Base-by-base conservation (phyloP, 2,888 invertebrate species). In the Spodoptera exigua region DNA sequence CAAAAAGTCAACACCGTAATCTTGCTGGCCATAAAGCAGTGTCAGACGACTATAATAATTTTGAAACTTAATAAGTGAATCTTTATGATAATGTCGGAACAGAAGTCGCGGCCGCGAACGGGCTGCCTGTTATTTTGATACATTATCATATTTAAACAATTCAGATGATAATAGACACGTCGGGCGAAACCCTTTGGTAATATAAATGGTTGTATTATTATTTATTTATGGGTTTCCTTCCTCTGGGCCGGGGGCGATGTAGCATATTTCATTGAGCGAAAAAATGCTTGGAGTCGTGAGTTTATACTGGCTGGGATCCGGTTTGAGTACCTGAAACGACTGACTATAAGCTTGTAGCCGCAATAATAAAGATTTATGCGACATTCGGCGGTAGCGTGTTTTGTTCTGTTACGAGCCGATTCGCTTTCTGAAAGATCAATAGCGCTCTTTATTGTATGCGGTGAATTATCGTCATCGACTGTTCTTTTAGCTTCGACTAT, bases 81-180 rank as follows among this genome's bases (percentile, higher is more conserved):
- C 92, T 93, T 93, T 92, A 93, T 91, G 92, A 85, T 92, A 92
- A 92, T 92, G 87, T 88, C 80, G 84, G 86, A 91, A 93, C 93
- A 93, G 93, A 93, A 93, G 93, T 93, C 91, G 91, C 85, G 90
- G 87, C 84, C 87, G 88, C 88, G 89, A 88, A 88, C 86, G 84
- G 87, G 86, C 86, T 86, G 92, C 89, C 92, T 91, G 90, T 89
- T 92, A 93, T 93, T 94, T 93, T 93, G 93, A 93, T 93, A 87
- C 92, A 94, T 94, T 94, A 93, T 93, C 94, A 94, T 94, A 94
- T 93, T 93, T 91, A 93, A 94, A 93, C 94, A 92, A 94, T 94
- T 93, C 93, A 87, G 90, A 94, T 94, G 94, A 91, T 94, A 94
- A 94, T 94, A 94, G 94, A 93, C 91, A 91, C 92, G 93, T 93